Base-by-base conservation (phyloP, 2,888 invertebrate genomes). In the Augiades crinisus region DNA sequence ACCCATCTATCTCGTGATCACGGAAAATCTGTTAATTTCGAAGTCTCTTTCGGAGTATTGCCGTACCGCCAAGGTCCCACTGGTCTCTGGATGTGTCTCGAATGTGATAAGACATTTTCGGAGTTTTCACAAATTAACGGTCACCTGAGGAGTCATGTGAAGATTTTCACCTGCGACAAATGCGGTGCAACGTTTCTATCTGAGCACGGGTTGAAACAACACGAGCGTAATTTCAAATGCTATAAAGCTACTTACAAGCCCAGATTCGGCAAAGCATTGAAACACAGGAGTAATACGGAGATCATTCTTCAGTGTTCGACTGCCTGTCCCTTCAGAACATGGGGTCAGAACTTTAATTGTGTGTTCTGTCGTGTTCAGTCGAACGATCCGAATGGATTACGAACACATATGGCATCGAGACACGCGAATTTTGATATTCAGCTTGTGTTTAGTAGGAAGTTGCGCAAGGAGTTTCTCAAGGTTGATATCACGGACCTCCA, bases 331-430 rank as follows among this genome's bases (percentile, higher is more conserved):
- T 88, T 88, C 34, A 72, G 88, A 33, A 87, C 86, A 16, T 87
- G 87, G 87, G 87, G 86, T 0, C 86, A 87, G 57, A 87, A 87
- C 52, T 88, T 88, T 47, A 87, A 86, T 47, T 88, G 88, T 49
- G 81, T 85, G 0, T 79, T 87, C 38, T 88, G 88, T 53, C 65
- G 87, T 6, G 87, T 87, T 0, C 85, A 87, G 41, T 84, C 88
- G 0, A 84, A 84, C 44, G 87, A 87, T 54, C 88, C 88, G 0
- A 76, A 78, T n/a, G 87, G 87, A 0, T 61, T 88, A 5, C 63
- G 88, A 47, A 72, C 80, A 1, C 88, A 88, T 41, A 85, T 88
- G 84, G 81, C 85, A 0, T 68, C 81, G 0, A 70, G 80, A 17
- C 88, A 88, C 50, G 80, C 83, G 0, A 79, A 87, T 55, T 86